A percentile compares a stretch with the other conserved stretches of the same genome.
Conservation (phyloP, 1,140 invertebrate species). For the Eupeodes corollae region DNA sequence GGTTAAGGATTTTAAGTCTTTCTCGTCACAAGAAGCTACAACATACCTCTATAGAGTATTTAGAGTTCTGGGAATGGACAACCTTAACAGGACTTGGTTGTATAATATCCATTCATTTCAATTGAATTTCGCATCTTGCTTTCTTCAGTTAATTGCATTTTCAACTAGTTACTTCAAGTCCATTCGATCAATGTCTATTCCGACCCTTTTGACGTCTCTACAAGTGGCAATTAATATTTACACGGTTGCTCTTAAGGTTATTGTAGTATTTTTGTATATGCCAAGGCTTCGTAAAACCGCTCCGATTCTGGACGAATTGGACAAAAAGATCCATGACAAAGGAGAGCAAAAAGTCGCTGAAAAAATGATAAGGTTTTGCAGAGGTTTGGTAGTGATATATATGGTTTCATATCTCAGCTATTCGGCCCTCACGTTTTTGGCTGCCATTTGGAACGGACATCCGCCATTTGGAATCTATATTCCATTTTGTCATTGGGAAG, state of each 20-base stretch:
- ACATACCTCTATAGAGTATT: conserved; percentile 6
- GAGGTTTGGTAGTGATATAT: conserved; percentile 14
- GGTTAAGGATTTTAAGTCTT: neutral
- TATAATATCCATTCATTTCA: conserved; percentile 1
- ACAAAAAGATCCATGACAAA: conserved; percentile 5
- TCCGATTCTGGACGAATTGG: conserved; percentile 8
- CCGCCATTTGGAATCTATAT: conserved; percentile 17
- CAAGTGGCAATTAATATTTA: conserved; percentile 17
- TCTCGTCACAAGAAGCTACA: neutral
- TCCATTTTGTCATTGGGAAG: conserved; percentile 12
- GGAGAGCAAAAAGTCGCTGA: conserved; percentile 7
- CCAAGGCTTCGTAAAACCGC: conserved; percentile 8
- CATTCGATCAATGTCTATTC: conserved; percentile 11
- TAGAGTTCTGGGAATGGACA: conserved; percentile 5
- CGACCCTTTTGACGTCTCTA: conserved; percentile 16
- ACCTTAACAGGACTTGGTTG: no score
- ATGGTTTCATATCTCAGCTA: conserved; percentile 15
- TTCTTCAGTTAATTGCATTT: conserved; percentile 15
- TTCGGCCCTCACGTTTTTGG: conserved; percentile 13
- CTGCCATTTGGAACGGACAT: conserved; percentile 10
- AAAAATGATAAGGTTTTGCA: conserved; percentile 8
- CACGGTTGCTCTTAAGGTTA: conserved; percentile 15
- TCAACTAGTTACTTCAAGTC: conserved; percentile 12
- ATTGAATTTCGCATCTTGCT: neutral
- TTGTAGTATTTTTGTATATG: conserved; percentile 12